A percentile compares a stretch with the other conserved stretches of the same genome.
These are phyloP conservation scores for Vidua macroura DNA, from an alignment of 2,113 vertebrate genomes.

Conservation along the genomic window DNA sequence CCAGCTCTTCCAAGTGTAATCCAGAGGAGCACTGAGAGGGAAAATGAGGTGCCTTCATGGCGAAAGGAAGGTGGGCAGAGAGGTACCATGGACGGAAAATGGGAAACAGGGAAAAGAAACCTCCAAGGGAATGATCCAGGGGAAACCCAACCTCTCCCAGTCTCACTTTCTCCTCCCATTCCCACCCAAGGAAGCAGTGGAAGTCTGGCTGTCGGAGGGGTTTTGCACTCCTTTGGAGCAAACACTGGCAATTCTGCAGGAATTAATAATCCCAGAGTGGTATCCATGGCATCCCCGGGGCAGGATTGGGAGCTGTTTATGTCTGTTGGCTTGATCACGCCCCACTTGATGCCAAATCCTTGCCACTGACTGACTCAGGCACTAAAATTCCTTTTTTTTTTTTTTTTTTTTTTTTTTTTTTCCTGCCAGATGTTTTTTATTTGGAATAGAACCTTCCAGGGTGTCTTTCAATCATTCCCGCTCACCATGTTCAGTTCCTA, in stretches of 20 bases:
- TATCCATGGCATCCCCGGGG: not conserved
- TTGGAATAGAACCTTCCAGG: not conserved
- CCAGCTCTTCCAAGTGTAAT: accelerated
- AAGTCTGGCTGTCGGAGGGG: not conserved
- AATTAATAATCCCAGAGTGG: not conserved
- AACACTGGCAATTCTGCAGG: not conserved
- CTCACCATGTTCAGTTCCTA: not conserved
- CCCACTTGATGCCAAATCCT: not conserved
- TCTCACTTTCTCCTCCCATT: not conserved
- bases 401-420: not conserved
- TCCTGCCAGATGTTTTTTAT: not conserved
- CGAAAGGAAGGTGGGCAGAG: not conserved
- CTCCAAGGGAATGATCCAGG: not conserved
- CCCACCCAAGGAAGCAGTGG: not conserved
- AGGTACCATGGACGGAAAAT: not conserved
- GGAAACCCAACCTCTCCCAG: not conserved
- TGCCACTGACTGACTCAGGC: not conserved
- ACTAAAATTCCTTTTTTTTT: not conserved
- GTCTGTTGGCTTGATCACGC: not conserved
- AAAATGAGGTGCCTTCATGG: not conserved
- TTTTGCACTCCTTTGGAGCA: not conserved
- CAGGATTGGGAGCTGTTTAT: not conserved
- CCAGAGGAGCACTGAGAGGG: not conserved
- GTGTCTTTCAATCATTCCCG: not conserved
- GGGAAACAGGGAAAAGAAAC: not conserved